These are phyloP conservation scores for Lysiphlebus fabarum DNA, from an alignment of 1,140 invertebrate species.

Conservation along the genomic window DNA sequence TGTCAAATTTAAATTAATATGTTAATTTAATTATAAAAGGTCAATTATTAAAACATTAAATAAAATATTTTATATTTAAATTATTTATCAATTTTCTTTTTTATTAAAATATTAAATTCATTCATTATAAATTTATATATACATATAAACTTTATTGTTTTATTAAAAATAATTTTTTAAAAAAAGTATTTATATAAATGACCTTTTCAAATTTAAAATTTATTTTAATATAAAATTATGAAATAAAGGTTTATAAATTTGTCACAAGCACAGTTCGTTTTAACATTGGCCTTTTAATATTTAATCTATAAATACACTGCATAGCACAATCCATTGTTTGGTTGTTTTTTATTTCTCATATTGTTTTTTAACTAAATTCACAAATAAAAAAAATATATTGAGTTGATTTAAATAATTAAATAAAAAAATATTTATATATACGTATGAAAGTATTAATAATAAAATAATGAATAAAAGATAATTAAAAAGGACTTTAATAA, in stretches of 20 bases:
- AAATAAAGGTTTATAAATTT: conserved; percentile 27
- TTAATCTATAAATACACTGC: conserved; percentile 34
- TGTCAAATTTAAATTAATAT: no score
- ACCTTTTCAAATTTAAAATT: background rate
- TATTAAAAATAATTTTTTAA: background rate
- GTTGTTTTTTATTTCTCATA: conserved; percentile 16
- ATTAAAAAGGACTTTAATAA: background rate
- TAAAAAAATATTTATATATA: background rate
- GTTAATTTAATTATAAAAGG: no score
- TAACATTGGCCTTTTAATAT: conserved; percentile 36
- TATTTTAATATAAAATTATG: no score
- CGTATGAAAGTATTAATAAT: background rate
- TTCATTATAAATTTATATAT: conserved; percentile 5
- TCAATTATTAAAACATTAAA: no score
- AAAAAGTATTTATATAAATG: background rate
- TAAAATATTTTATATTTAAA: background rate
- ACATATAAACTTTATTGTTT: background rate
- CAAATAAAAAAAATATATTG: conserved; percentile 9
- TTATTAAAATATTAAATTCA: background rate
- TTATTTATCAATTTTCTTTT: conserved; percentile 1
- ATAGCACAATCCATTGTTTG: conserved; percentile 28
- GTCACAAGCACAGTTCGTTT: conserved; percentile 53
- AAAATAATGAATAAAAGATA: conserved; percentile 7
- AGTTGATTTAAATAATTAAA: background rate
- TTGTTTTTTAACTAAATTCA: conserved; percentile 4